Evolutionary conservation across 1,140 invertebrate genomes (phyloP).

Genomic region (Aphidius gifuensis): DNA sequence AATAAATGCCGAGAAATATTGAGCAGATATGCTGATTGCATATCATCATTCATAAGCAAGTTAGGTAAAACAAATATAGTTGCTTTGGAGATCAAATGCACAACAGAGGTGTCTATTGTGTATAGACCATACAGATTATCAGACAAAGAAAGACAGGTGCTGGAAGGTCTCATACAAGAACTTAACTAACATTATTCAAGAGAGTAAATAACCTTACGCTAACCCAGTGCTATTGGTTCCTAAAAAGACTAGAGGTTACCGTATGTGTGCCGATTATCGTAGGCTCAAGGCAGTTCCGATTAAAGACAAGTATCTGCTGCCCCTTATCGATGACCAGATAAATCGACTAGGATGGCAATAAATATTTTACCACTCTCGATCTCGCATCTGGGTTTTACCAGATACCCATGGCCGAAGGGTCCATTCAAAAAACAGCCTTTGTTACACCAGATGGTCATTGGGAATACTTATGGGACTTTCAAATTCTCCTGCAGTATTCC

Average conservation of each 20-base stretch:
- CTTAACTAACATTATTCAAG: constrained; percentile 10
- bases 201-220: background rate
- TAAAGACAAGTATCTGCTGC: constrained; percentile 6
- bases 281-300: constrained; percentile 1
- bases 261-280: constrained; percentile 12
- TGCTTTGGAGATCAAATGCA: too few relatives aligned
- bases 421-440: constrained; percentile 51
- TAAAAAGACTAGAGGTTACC: constrained; percentile 1
- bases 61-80: too few relatives aligned
- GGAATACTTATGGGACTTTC: constrained; percentile 45
- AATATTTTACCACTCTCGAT: constrained; percentile 34
- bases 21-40: too few relatives aligned
- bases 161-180: too few relatives aligned
- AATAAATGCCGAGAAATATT: too few relatives aligned
- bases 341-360: constrained; percentile 28
- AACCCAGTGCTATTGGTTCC: constrained; percentile 2
- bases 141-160: too few relatives aligned
- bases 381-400: constrained; percentile 51
- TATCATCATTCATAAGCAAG: too few relatives aligned
- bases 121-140: too few relatives aligned
- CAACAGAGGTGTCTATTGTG: too few relatives aligned
- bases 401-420: constrained; percentile 40
- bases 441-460: constrained; percentile 45
- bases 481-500: constrained; percentile 40
- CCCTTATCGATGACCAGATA: constrained; percentile 14